Percentiles rank a stretch among this genome's conserved stretches.
These are phyloP conservation scores for Ceraclea dissimilis DNA, from an alignment of 2,888 invertebrate species.

Conservation along the genomic window DNA sequence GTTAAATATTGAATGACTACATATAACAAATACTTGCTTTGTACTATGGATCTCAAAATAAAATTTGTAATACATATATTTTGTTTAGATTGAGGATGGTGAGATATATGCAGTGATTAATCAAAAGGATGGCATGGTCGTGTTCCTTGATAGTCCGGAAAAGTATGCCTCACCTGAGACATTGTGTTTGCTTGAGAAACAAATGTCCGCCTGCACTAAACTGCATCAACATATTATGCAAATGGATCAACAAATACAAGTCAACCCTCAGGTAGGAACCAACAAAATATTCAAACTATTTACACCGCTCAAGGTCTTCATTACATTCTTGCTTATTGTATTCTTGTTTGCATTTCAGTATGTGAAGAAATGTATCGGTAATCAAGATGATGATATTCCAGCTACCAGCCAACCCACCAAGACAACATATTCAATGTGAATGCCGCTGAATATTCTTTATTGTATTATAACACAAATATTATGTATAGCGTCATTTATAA, in stretches of 20 bases:
- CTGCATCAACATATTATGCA: conserved; percentile 80
- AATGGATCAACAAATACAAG: conserved; percentile 93
- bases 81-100: conserved; percentile 81
- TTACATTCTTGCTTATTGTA: no score
- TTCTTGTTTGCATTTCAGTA: conserved; percentile 38
- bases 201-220: conserved; percentile 79
- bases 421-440: conserved; percentile 34
- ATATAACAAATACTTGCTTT: no score
- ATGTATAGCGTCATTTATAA: no score
- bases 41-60: no score
- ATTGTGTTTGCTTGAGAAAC: conserved; percentile 76
- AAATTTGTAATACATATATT: no score
- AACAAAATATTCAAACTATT: not conserved
- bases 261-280: conserved; percentile 66
- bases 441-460: not conserved
- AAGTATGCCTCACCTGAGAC: conserved; percentile 88
- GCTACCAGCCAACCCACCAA: conserved; percentile 44
- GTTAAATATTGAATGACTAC: no score
- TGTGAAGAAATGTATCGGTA: conserved; percentile 54
- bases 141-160: conserved; percentile 92
- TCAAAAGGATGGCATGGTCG: conserved; percentile 96
- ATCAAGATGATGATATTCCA: conserved; percentile 53
- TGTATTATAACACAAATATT: no score
- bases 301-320: no score
- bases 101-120: conserved; percentile 96